phyloP scores from a whole-genome alignment of 2,113 vertebrate species.

The Onychorhynchus coronatus region DNA sequence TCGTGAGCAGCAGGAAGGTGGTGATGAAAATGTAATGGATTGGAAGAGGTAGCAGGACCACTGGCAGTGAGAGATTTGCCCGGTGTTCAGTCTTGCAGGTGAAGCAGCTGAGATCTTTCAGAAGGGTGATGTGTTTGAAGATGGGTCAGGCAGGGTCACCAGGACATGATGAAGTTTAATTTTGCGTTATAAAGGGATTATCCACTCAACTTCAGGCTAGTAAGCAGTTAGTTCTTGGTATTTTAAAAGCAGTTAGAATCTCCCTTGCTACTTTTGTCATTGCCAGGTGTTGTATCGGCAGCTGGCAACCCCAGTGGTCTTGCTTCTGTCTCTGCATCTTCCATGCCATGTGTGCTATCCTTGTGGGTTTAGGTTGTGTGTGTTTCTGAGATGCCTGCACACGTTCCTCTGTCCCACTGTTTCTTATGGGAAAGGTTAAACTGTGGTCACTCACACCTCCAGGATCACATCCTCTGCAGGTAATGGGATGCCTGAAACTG shows the following conservation, averaged over 20 bases:
- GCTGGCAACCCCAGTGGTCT: not conserved
- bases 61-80: not conserved
- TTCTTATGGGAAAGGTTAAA: not conserved
- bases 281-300: not conserved
- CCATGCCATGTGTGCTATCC: rapidly evolving
- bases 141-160: not conserved
- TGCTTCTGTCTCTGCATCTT: not conserved
- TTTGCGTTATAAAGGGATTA: not conserved
- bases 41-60: not conserved
- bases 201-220: not conserved
- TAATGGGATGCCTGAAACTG: not conserved
- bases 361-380: not conserved
- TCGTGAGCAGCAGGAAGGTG: not conserved
- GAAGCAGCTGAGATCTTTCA: not conserved
- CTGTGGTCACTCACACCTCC: rapidly evolving
- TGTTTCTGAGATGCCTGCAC: not conserved
- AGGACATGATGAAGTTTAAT: not conserved
- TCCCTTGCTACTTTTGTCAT: not conserved
- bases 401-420: not conserved
- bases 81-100: not conserved
- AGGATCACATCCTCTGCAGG: not conserved
- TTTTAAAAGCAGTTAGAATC: not conserved
- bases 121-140: not conserved
- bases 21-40: not conserved
- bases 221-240: not conserved